These are phyloP conservation scores for Pocillopora meandrina DNA, from an alignment of 92 coral and sea anemone species.

Conservation along the genomic window DNA sequence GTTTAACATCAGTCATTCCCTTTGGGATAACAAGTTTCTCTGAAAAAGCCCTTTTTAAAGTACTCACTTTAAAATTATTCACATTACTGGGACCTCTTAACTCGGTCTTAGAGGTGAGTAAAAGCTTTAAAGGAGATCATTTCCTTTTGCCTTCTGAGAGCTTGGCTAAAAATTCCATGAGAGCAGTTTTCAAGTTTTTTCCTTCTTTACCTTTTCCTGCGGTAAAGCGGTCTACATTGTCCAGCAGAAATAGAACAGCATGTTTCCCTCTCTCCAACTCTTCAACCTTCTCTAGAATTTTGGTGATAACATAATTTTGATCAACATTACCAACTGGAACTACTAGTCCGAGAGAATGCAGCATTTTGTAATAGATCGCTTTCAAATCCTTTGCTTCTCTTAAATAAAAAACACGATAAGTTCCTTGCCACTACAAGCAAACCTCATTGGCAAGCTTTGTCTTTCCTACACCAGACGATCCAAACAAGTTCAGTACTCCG, in stretches of 20 bases:
- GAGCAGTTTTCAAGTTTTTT: not conserved
- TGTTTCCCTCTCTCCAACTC: not conserved
- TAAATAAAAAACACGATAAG: too few relatives aligned
- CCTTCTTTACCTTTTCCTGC: constrained; percentile 9
- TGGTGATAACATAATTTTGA: not conserved
- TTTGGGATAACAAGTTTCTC: too few relatives aligned
- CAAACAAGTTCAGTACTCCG: too few relatives aligned
- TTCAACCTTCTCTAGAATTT: not conserved
- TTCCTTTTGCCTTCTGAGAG: not conserved
- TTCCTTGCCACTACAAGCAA: too few relatives aligned
- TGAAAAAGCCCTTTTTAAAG: not conserved
- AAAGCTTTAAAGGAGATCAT: not conserved
- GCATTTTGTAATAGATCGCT: constrained; percentile 18
- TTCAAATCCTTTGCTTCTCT: constrained; percentile 1
- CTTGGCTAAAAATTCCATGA: not conserved
- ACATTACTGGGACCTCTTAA: not conserved
- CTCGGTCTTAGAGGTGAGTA: not conserved
- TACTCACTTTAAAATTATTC: not conserved
- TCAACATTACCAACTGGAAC: not conserved
- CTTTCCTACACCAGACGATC: too few relatives aligned
- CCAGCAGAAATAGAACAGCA: constrained; percentile 1
- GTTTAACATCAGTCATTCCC: too few relatives aligned
- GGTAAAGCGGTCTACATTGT: not conserved
- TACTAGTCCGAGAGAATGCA: constrained; percentile 1
- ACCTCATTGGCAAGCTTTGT: too few relatives aligned